Evolutionary conservation across 2,888 invertebrate genomes (phyloP).

Genomic region (Caenorhabditis sulstoni): DNA sequence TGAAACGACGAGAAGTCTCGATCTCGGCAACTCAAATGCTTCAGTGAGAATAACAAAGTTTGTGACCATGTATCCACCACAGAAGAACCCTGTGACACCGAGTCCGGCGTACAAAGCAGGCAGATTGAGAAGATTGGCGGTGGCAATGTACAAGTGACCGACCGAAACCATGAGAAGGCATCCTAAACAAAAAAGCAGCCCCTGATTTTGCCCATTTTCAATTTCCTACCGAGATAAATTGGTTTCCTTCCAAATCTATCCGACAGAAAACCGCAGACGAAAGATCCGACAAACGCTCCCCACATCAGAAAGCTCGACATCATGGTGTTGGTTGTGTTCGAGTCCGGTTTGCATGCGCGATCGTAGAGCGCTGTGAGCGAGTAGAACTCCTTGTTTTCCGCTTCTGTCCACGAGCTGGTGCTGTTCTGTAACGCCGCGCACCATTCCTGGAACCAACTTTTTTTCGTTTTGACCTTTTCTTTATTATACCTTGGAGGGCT

Average conservation of each 20-base stretch:
- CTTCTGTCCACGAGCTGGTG: neutral
- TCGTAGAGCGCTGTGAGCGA: conserved; percentile 38
- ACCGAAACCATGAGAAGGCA: conserved; percentile 62
- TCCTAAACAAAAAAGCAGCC: conserved; percentile 48
- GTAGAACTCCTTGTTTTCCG: conserved; percentile 24
- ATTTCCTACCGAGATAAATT: conserved; percentile 65
- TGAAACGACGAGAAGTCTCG: conserved; percentile 75
- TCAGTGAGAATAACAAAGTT: conserved; percentile 78
- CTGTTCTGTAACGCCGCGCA: neutral
- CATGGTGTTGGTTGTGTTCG: conserved; percentile 39
- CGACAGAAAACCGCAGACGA: conserved; percentile 75
- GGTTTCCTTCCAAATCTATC: conserved; percentile 78
- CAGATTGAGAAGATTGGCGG: conserved; percentile 29
- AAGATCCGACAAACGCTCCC: conserved; percentile 76
- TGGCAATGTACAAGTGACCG: conserved; percentile 55
- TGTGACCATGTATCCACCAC: conserved; percentile 66
- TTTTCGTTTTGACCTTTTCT: no score
- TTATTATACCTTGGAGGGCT: conserved; percentile 72
- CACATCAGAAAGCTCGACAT: conserved; percentile 73
- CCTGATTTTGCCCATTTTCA: neutral
- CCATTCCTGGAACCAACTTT: conserved; percentile 37
- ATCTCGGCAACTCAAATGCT: conserved; percentile 66
- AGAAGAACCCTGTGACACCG: conserved; percentile 36
- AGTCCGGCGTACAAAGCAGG: neutral
- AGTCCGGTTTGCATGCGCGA: conserved; percentile 16